Evolutionary conservation across 2,113 vertebrate species (phyloP).

Genomic region (Euleptes europaea): DNA sequence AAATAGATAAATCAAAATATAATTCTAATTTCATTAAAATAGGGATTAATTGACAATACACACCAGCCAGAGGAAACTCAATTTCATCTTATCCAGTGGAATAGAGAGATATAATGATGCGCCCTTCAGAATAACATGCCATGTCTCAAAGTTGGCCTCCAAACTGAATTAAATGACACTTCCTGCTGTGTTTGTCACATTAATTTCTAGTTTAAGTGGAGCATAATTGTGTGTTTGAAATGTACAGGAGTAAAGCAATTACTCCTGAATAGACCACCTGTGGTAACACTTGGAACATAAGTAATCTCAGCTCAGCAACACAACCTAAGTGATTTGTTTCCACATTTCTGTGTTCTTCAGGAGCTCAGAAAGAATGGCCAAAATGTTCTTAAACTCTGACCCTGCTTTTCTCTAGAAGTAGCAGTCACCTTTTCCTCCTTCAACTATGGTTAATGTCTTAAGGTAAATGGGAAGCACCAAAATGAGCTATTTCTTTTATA

Average conservation of each 20-base stretch:
- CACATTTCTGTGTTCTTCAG: slow-evolving; percentile 24
- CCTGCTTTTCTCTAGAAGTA: background rate
- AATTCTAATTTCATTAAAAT: background rate
- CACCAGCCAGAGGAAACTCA: background rate
- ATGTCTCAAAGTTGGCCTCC: background rate
- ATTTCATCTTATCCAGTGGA: background rate
- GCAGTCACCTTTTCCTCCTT: background rate
- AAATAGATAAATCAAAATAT: background rate
- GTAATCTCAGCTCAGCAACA: slow-evolving; percentile 4
- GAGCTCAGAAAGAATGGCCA: slow-evolving; percentile 2
- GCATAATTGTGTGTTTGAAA: background rate
- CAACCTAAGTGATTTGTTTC: background rate
- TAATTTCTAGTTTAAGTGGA: background rate
- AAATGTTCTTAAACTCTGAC: slow-evolving; percentile 2
- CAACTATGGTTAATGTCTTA: background rate
- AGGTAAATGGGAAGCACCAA: background rate
- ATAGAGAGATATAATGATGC: background rate
- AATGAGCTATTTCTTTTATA: background rate
- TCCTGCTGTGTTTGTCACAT: background rate
- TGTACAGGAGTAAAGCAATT: background rate
- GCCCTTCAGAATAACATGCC: background rate
- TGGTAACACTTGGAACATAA: background rate
- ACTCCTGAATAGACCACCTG: background rate
- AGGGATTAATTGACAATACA: background rate
- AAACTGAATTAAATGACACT: background rate